Conservation (phyloP, 2,113 vertebrate genomes). For the Tachysurus vachellii region DNA sequence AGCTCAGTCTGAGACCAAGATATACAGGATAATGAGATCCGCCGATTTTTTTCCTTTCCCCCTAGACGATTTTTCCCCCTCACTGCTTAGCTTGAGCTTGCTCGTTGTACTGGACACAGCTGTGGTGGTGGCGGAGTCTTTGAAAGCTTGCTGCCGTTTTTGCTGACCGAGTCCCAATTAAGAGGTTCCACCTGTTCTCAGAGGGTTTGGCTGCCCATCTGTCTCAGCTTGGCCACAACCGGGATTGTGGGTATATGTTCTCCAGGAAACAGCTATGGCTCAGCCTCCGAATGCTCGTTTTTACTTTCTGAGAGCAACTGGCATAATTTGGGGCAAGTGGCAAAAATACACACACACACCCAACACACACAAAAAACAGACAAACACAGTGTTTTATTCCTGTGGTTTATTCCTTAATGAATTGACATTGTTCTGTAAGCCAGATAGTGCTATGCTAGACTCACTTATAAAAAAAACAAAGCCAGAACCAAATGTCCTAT, state of each 20-base stretch:
- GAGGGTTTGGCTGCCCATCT: constrained; percentile 53
- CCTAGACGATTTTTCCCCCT: constrained; percentile 1
- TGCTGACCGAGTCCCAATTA: constrained; percentile 65
- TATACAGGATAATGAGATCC: constrained; percentile 41
- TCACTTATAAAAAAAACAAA: not conserved
- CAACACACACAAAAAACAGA: constrained; percentile 3
- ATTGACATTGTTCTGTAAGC: not conserved
- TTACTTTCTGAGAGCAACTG: constrained; percentile 49
- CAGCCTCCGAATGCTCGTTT: constrained; percentile 43
- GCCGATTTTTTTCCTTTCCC: not conserved
- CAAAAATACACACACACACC: not conserved
- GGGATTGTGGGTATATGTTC: constrained; percentile 40
- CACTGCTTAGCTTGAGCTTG: not conserved
- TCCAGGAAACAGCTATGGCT: constrained; percentile 51
- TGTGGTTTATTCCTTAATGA: not conserved
- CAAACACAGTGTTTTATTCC: constrained; percentile 6
- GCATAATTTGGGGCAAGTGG: constrained; percentile 26
- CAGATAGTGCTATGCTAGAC: not conserved
- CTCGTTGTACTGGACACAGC: constrained; percentile 44
- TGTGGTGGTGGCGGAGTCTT: constrained; percentile 51
- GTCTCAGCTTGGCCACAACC: constrained; percentile 55
- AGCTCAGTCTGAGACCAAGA: not conserved
- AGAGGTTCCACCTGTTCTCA: constrained; percentile 63
- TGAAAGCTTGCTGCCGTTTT: constrained; percentile 47
- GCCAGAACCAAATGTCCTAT: not conserved